A percentile compares a stretch with the other conserved stretches of the same genome.
Evolutionary conservation across 2,797 vertebrate genomes (phyloP).

Genomic region (Chlorospingus flavigularis): DNA sequence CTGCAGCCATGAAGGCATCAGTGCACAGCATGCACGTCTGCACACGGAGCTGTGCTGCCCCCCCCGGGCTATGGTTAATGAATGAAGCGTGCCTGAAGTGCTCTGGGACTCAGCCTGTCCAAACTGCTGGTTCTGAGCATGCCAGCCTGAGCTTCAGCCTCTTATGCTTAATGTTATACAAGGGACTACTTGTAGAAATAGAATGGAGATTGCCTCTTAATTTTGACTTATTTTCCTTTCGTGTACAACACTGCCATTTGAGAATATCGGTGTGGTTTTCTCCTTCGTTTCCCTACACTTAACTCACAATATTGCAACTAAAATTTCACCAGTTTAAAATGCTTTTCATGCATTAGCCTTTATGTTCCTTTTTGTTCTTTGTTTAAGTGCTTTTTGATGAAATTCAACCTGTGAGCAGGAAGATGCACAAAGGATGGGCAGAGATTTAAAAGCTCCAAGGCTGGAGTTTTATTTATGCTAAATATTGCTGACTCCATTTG

Average conservation of each 20-base stretch:
- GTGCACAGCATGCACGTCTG: background rate
- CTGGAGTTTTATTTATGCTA: slow-evolving; percentile 43
- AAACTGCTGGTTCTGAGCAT: background rate
- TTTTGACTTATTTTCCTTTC: slow-evolving; percentile 6
- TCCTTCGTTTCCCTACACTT: background rate
- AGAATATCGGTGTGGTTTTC: background rate
- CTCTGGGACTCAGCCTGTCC: background rate
- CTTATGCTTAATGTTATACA: background rate
- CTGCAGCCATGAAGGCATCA: background rate
- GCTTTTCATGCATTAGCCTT: background rate
- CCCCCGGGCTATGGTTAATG: background rate
- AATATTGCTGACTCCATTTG: slow-evolving; percentile 38
- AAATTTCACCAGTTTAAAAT: background rate
- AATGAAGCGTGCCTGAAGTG: background rate
- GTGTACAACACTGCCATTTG: background rate
- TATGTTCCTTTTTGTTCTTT: background rate
- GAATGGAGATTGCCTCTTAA: background rate
- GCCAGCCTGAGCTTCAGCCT: background rate
- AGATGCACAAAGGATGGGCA: background rate
- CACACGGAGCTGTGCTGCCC: background rate
- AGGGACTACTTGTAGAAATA: slow-evolving; percentile 5
- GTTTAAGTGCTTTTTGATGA: background rate
- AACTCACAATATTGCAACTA: background rate
- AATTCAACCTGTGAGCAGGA: background rate
- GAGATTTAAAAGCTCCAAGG: background rate